Conservation (phyloP, 2,888 invertebrate species). For the Drosophila algonquin region DNA sequence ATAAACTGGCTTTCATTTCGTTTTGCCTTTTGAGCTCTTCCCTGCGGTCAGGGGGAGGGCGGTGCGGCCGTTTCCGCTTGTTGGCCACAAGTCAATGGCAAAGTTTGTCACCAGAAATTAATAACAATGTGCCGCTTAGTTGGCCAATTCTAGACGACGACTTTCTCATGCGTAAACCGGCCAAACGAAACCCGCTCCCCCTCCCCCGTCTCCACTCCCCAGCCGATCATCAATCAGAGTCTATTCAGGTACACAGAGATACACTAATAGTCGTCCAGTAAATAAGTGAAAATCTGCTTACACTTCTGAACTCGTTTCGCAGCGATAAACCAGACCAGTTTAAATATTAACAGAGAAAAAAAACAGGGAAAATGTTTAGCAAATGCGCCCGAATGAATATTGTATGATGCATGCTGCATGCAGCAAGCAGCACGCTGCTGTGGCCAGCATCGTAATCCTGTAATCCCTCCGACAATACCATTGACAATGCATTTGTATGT, state of each 20-base stretch:
- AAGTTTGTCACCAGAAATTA: slow-evolving; percentile 74
- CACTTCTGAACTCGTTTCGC: slow-evolving; percentile 2
- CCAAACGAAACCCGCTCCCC: slow-evolving; percentile 58
- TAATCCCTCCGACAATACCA: slow-evolving; percentile 28
- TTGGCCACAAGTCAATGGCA: slow-evolving; percentile 71
- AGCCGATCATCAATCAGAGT: slow-evolving; percentile 30
- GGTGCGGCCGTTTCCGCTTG: slow-evolving; percentile 52
- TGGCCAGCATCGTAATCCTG: slow-evolving; percentile 18
- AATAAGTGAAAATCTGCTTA: slow-evolving; percentile 46
- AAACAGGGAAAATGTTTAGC: slow-evolving; percentile 22
- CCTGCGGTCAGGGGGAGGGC: slow-evolving; percentile 11
- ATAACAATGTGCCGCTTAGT: slow-evolving; percentile 74
- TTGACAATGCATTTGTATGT: slow-evolving; percentile 7
- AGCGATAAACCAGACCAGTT: slow-evolving; percentile 21
- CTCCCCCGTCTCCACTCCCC: slow-evolving; percentile 33
- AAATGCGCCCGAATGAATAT: neutral
- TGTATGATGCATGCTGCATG: slow-evolving; percentile 8
- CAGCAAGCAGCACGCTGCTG: neutral
- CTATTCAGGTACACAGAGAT: neutral
- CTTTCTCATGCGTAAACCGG: slow-evolving; percentile 67
- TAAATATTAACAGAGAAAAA: slow-evolving; percentile 29
- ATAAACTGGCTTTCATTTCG: slow-evolving; percentile 70
- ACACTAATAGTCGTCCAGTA: neutral
- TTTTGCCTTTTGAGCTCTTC: slow-evolving; percentile 55
- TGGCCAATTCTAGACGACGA: slow-evolving; percentile 68